Base-by-base conservation (phyloP, 1,140 invertebrate genomes). In the Anagrus nilaparvatae region DNA sequence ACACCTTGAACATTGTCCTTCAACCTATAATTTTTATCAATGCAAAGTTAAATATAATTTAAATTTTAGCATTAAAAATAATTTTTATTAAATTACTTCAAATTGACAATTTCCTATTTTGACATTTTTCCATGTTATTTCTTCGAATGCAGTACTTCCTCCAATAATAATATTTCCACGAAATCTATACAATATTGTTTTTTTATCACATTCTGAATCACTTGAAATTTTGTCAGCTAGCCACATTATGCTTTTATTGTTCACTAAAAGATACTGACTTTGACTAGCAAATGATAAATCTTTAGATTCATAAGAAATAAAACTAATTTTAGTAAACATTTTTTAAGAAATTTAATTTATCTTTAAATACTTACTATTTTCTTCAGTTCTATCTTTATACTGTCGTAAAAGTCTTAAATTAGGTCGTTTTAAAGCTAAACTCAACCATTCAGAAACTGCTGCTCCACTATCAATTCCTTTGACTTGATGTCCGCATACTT, bases 191-290 rank as follows among this genome's bases (percentile, higher is more conserved):
- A 78, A 63, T 12, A 79, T 67, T 40, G 75, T 69, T 16, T 75
- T 67, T 18, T 74, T 55, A 31, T 68, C 48, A 44, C 75, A 70
- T 16, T 60, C 59, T 33, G 69, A 63, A 46, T 66, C 49, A 40
- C 76, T 63, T 24, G 64, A 49, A 30, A 85, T 73, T 65, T 74
- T 75, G 23, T 74, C 65, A 29, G 67, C 63, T 28, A 88, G 69
- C 74, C 78, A 83, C 47, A 70, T 57, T 5, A 90, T 74, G 50
- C 88, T 93, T 9, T 77, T 71, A 49, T 73, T 65, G 58, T 83
- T 90, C 12, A 95, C 70, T 16, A 95, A 59, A 25, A 96, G 71
- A 67, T 81, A 94, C 60, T 94, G 90, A 1, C 85, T 87, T 71
- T 93, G 79, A 65, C 93, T 95, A 4, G 81, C 78, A 43, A 94